Conservation (phyloP, 2,888 invertebrate species). For the Dynastes maya region DNA sequence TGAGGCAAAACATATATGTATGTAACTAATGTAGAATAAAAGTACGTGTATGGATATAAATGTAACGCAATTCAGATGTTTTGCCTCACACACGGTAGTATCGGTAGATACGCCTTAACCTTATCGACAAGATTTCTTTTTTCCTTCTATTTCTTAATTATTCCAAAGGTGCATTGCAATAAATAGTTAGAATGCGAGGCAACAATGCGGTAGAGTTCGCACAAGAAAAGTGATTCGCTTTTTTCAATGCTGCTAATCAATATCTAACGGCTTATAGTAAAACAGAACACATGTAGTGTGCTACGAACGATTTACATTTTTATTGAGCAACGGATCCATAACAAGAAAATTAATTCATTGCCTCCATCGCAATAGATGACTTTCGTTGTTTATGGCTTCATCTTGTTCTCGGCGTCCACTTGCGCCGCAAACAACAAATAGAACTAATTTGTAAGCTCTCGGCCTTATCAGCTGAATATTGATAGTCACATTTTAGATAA, state of each 20-base stretch:
- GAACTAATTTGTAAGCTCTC: slow-evolving; percentile 58
- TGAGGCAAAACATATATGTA: no score
- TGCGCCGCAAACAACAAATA: slow-evolving; percentile 39
- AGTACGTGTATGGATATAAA: no score
- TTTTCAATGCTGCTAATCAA: slow-evolving; percentile 42
- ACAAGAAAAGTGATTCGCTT: slow-evolving; percentile 35
- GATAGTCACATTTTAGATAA: slow-evolving; percentile 59
- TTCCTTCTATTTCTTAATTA: slow-evolving; percentile 46
- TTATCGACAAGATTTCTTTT: slow-evolving; percentile 17
- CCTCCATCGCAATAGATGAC: slow-evolving; percentile 59
- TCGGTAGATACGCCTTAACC: slow-evolving; percentile 9
- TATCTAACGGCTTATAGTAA: slow-evolving; percentile 52
- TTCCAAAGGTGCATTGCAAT: slow-evolving; percentile 29
- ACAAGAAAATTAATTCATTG: slow-evolving; percentile 62
- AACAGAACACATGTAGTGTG: slow-evolving; percentile 50
- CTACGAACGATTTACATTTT: slow-evolving; percentile 61
- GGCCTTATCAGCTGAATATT: slow-evolving; percentile 54
- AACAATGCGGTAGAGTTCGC: slow-evolving; percentile 39
- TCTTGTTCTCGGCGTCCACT: slow-evolving; percentile 55
- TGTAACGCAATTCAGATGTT: no score
- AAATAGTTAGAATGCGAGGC: slow-evolving; percentile 11
- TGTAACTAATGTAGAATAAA: no score
- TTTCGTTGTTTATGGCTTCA: slow-evolving; percentile 63
- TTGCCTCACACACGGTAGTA: not conserved
- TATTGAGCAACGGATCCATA: slow-evolving; percentile 62